Evolutionary conservation across 2,797 vertebrate genomes (phyloP).

Genomic region (Antrozous pallidus): DNA sequence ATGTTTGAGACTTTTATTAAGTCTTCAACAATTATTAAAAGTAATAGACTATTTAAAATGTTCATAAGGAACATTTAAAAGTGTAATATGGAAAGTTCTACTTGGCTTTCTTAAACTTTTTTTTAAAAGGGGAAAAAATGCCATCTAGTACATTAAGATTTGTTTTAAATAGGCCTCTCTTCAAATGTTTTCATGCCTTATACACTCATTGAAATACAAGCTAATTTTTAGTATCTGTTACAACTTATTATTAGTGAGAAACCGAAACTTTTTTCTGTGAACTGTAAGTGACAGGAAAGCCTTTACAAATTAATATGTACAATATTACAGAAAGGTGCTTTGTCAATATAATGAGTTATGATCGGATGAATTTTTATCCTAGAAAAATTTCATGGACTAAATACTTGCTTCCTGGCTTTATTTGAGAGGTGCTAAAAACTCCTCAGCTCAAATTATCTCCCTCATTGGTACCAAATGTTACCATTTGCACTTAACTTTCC

Average conservation of each 20-base stretch:
- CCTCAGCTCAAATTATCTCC: background rate
- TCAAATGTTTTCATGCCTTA: background rate
- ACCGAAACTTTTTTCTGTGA: background rate
- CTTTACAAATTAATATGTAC: background rate
- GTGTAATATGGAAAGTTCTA: background rate
- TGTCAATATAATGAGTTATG: background rate
- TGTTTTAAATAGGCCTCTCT: conserved; percentile 19
- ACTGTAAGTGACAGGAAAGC: background rate
- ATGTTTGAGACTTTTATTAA: background rate
- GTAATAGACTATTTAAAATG: background rate
- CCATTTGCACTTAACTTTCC: background rate
- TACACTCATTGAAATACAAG: background rate
- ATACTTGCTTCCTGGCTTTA: background rate
- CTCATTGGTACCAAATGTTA: background rate
- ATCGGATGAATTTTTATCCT: background rate
- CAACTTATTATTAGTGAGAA: background rate
- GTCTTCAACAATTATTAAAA: conserved; percentile 10
- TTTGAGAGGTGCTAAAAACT: background rate
- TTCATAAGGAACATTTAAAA: background rate
- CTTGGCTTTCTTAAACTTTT: background rate
- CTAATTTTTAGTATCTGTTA: background rate
- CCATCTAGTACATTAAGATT: background rate
- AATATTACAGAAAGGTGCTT: background rate
- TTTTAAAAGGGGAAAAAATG: background rate
- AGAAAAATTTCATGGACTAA: background rate